Base-by-base conservation (phyloP, 2,797 vertebrate genomes). In the Gadopsis marmoratus region DNA sequence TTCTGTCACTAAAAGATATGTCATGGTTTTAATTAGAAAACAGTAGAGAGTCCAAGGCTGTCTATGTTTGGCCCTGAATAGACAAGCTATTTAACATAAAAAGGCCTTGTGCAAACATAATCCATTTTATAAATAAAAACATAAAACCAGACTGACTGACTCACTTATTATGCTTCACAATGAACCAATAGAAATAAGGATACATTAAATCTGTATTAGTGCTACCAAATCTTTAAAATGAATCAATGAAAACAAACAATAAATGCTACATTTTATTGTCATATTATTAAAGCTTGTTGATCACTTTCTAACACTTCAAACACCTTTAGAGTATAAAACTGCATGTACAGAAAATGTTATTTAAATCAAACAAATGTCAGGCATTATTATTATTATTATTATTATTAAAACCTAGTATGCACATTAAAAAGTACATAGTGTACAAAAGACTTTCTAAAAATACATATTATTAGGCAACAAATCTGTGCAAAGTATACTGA, bases 1-100 rank as follows among this genome's bases (percentile, higher is more conserved):
- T 78, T 71, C 65, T 75, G 45, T 71, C 53, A 58, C 14, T 2
- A 4, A 53, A 48, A 10, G 54, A 75, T 29, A 63, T 53, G 21
- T 47, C 2, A 23, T 53, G 37, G 51, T 53, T 61, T 82, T 74
- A 56, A 72, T 74, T 29, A 37, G 37, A 39, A 82, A 84, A 54
- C 31, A 73, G 19, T 11, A 53, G 29, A n/a, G 19, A 69, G 61
- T 66, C 37, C 23, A 56, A 56, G n/a, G 60, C 5, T 23, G 26
- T 23, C 11, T 55, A 3, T 31, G 33, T 79, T 77, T 63, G 54
- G 21, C 58, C 74, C 55, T 68, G 76, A 59, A 78, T 67, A 29
- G 48, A 41, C 8, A 26, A 23, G 29, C 5, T 17, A 14, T 3
- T 9, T 11, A 55, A 33, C 39, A 26, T 35, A 16, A 43, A 67